These are phyloP conservation scores for Elmis aenea DNA, from an alignment of 2,888 invertebrate genomes.

Conservation along the genomic window DNA sequence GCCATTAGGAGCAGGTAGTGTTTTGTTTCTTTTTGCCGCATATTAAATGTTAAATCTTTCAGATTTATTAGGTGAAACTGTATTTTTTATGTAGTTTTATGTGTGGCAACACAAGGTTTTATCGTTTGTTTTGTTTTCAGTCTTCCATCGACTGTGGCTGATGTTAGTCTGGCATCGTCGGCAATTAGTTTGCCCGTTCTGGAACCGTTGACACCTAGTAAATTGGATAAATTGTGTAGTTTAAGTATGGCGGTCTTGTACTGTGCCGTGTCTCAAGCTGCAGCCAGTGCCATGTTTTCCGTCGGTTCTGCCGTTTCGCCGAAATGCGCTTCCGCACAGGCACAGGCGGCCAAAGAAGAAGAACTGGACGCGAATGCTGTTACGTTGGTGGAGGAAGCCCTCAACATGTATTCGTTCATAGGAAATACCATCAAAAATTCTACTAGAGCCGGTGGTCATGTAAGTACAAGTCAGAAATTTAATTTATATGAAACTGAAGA, in stretches of 20 bases:
- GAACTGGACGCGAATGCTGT: conserved; percentile 76
- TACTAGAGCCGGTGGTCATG: conserved; percentile 81
- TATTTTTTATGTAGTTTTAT: not conserved
- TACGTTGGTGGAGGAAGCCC: conserved; percentile 79
- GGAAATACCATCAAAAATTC: conserved; percentile 77
- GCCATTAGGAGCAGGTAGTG: conserved; percentile 60
- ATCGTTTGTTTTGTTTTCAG: conserved; percentile 53
- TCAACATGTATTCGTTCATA: conserved; percentile 79
- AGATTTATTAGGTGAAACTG: too few species aligned
- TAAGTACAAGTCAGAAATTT: too few species aligned
- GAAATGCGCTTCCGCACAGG: conserved; percentile 49
- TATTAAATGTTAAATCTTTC: not conserved
- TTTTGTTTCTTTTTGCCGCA: not conserved
- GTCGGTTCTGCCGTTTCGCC: conserved; percentile 56
- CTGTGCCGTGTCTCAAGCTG: conserved; percentile 69
- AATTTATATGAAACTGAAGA: conserved; percentile 1
- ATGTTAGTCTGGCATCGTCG: conserved; percentile 76
- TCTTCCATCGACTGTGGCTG: conserved; percentile 74
- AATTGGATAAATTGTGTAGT: conserved; percentile 75
- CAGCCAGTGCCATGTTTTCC: conserved; percentile 56
- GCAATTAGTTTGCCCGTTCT: conserved; percentile 81
- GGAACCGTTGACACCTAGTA: conserved; percentile 81
- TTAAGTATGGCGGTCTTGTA: conserved; percentile 81
- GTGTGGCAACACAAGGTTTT: not conserved
- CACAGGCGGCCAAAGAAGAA: conserved; percentile 55